Percentiles rank a stretch among this genome's conserved stretches.
Conservation (phyloP, 2,797 vertebrate species). For the Etheostoma nigrum region DNA sequence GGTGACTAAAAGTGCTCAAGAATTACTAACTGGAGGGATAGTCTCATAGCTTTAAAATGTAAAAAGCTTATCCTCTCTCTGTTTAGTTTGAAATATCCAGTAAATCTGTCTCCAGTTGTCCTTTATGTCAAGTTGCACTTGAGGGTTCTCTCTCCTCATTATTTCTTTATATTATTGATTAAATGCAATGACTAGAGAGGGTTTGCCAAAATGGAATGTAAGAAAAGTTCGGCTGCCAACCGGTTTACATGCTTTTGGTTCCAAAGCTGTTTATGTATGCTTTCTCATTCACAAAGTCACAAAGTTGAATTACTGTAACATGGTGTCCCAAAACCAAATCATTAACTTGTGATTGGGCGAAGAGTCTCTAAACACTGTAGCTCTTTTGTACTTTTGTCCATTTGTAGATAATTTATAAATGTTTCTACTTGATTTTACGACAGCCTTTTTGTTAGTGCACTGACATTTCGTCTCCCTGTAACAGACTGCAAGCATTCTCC, state of each 20-base stretch:
- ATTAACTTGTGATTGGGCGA: slow-evolving; percentile 72
- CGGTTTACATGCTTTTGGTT: slow-evolving; percentile 58
- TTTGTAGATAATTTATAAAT: slow-evolving; percentile 97
- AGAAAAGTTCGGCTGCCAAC: slow-evolving; percentile 46
- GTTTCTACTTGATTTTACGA: slow-evolving; percentile 97
- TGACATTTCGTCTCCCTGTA: slow-evolving; percentile 87
- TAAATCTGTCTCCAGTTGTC: slow-evolving; percentile 5
- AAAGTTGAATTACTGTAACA: slow-evolving; percentile 36
- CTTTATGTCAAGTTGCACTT: slow-evolving; percentile 41
- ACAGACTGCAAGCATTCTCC: slow-evolving; percentile 88
- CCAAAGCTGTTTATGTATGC: slow-evolving; percentile 49
- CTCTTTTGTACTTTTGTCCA: slow-evolving; percentile 93
- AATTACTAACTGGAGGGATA: slow-evolving; percentile 9
- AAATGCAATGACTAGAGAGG: slow-evolving; percentile 33
- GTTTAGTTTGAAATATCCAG: slow-evolving; percentile 22
- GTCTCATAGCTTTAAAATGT: slow-evolving; percentile 57
- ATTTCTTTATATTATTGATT: slow-evolving; percentile 38
- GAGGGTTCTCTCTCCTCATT: slow-evolving; percentile 35
- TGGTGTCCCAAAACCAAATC: slow-evolving; percentile 70
- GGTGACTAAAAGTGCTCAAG: slow-evolving; percentile 19
- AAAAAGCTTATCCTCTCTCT: neutral
- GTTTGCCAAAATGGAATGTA: slow-evolving; percentile 67
- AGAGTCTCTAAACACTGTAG: slow-evolving; percentile 78
- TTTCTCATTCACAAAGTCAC: slow-evolving; percentile 50
- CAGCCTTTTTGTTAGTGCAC: slow-evolving; percentile 92